Evolutionary conservation across 2,797 vertebrate species (phyloP).

Genomic region (Adelosebastes latens): DNA sequence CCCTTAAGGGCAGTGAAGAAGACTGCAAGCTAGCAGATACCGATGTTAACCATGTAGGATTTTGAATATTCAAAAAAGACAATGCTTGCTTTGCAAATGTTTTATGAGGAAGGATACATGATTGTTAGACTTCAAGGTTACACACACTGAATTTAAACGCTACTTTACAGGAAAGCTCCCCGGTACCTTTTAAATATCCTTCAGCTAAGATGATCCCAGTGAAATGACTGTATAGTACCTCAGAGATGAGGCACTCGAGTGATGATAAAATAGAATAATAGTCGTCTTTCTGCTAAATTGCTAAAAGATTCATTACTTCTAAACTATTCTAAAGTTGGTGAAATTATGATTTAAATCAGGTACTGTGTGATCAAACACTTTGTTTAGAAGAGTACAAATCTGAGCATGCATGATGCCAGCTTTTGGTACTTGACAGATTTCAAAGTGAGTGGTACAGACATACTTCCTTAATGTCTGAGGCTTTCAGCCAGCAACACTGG

Average conservation of each 20-base stretch:
- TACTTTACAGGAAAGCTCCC: background rate
- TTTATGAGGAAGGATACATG: background rate
- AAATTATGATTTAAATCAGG: background rate
- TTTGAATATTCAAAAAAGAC: background rate
- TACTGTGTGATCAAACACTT: background rate
- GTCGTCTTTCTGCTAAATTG: background rate
- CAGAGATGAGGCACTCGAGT: background rate
- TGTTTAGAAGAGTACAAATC: background rate
- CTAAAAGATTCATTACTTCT: background rate
- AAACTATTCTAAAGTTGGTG: background rate
- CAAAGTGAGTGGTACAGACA: background rate
- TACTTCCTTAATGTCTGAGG: conserved; percentile 6
- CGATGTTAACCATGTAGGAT: background rate
- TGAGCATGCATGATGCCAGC: background rate
- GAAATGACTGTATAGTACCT: background rate
- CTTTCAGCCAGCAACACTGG: conserved; percentile 10
- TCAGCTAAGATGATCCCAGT: background rate
- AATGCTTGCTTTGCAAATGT: background rate
- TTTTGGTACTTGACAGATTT: background rate
- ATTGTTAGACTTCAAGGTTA: background rate
- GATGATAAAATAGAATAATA: background rate
- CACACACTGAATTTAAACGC: background rate
- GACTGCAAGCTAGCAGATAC: background rate
- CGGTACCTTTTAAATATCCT: background rate
- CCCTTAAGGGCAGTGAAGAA: background rate